These are phyloP conservation scores for Oreotragus oreotragus DNA, from an alignment of 2,113 vertebrate species.

Conservation along the genomic window DNA sequence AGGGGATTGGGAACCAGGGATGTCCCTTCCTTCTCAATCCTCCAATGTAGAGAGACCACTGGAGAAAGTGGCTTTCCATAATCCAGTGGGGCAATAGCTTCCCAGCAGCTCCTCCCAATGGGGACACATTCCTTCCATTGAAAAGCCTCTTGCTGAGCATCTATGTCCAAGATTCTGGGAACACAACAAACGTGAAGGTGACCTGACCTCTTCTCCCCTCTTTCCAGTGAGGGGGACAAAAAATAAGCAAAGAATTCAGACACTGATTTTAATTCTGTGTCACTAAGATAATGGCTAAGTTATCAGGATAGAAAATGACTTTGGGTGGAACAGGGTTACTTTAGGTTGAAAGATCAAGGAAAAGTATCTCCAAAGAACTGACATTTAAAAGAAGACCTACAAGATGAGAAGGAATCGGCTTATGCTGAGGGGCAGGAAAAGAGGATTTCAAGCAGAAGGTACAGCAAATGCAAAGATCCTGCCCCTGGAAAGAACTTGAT, in stretches of 20 bases:
- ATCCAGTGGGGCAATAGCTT: background rate
- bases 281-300: background rate
- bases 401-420: background rate
- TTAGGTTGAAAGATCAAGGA: background rate
- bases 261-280: background rate
- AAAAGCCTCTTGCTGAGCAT: background rate
- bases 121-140: background rate
- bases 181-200: background rate
- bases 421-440: background rate
- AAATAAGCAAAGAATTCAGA: background rate
- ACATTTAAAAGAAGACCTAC: background rate
- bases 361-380: background rate
- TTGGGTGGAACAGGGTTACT: background rate
- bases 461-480: background rate
- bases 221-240: background rate
- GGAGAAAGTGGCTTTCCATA: background rate
- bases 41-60: background rate
- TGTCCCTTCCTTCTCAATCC: background rate
- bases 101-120: no score
- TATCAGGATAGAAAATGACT: background rate
- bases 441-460: background rate
- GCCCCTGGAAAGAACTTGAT: background rate
- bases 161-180: background rate
- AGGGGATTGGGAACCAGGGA: background rate
- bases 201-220: no score